Conservation (phyloP, 2,797 vertebrate genomes). For the Pangasius djambal region DNA sequence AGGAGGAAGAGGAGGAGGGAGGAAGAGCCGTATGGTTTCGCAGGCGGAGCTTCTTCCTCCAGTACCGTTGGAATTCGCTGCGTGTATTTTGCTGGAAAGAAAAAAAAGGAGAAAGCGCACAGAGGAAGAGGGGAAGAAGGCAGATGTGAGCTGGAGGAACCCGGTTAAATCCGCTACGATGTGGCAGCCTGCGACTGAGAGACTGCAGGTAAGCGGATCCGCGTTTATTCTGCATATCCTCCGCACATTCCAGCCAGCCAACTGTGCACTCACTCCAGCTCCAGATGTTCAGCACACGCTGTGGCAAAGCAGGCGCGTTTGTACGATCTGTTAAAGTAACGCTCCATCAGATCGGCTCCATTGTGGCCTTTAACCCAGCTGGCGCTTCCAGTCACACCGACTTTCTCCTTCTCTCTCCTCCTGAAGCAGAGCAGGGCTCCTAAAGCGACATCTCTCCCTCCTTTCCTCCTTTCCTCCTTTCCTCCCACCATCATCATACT, state of each 20-base stretch:
- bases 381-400: neutral
- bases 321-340: neutral
- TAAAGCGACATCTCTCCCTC: neutral
- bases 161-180: conserved; percentile 73
- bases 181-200: conserved; percentile 97
- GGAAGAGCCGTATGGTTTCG: conserved; percentile 50
- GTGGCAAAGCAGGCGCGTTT: neutral
- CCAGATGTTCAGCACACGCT: neutral
- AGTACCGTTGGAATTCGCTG: conserved; percentile 63
- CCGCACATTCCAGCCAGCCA: neutral
- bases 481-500: neutral
- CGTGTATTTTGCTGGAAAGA: conserved; percentile 55
- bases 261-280: neutral
- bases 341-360: neutral
- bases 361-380: neutral
- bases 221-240: conserved; percentile 18
- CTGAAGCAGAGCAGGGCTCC: neutral
- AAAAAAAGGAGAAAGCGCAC: conserved; percentile 51
- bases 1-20: conserved; percentile 44
- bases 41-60: conserved; percentile 82
- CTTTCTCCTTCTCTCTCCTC: conserved; percentile 1
- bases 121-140: neutral
- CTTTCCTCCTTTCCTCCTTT: neutral
- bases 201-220: conserved; percentile 85
- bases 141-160: conserved; percentile 63